Conservation (phyloP, 1,140 invertebrate species). For the Drosophila seguyi region DNA sequence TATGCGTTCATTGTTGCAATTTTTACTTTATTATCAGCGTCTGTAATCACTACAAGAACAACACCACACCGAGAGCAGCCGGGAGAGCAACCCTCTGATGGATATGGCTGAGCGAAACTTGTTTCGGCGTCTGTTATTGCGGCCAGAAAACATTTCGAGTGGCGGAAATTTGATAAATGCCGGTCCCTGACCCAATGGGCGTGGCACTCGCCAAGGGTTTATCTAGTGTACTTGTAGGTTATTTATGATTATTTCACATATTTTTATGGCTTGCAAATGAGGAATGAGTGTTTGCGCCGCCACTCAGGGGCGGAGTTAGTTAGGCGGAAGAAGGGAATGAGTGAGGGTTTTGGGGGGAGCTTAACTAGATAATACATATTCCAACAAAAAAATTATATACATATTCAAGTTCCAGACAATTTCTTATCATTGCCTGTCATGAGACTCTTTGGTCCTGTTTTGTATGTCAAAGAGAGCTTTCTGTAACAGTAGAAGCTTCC, state of each 20-base stretch:
- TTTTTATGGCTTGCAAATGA: slow-evolving; percentile 52
- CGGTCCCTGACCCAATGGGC: slow-evolving; percentile 61
- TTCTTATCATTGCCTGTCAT: slow-evolving; percentile 17
- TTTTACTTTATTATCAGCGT: slow-evolving; percentile 68
- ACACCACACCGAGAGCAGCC: background rate
- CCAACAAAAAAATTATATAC: slow-evolving; percentile 5
- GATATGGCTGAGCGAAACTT: slow-evolving; percentile 28
- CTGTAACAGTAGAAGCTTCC: slow-evolving; percentile 15
- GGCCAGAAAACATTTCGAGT: slow-evolving; percentile 24
- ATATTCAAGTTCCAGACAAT: slow-evolving; percentile 11
- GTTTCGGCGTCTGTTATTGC: slow-evolving; percentile 56
- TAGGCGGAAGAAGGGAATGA: background rate
- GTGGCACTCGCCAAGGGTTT: slow-evolving; percentile 54
- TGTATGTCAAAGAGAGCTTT: slow-evolving; percentile 17
- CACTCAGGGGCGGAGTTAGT: slow-evolving; percentile 6
- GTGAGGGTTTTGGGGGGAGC: background rate
- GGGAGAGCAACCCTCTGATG: slow-evolving; percentile 30
- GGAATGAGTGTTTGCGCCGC: slow-evolving; percentile 31
- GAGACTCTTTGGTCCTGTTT: background rate
- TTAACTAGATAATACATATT: slow-evolving; percentile 4
- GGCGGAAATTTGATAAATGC: slow-evolving; percentile 61
- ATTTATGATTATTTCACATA: slow-evolving; percentile 66
- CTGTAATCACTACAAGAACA: slow-evolving; percentile 46
- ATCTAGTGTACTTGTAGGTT: slow-evolving; percentile 65
- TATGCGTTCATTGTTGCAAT: slow-evolving; percentile 72